Percentiles rank a stretch among this genome's conserved stretches.
Evolutionary conservation across 1,140 invertebrate genomes (phyloP).

Genomic region (Nephila pilipes): DNA sequence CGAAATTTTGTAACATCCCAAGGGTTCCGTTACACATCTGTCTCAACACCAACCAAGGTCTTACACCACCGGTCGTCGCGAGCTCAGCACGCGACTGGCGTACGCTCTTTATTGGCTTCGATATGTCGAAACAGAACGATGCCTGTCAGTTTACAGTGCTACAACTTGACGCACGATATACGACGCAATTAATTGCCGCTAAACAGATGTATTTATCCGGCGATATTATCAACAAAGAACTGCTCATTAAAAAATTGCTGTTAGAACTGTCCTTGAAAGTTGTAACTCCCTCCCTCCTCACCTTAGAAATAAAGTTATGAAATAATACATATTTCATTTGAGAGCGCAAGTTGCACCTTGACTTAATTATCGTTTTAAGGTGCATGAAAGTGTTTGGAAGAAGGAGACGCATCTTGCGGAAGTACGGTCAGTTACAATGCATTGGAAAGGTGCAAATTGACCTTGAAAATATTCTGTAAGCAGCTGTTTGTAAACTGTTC

Average conservation of each 20-base stretch:
- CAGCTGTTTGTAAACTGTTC: background rate
- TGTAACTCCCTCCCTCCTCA: background rate
- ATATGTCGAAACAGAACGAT: background rate
- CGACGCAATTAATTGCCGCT: slow-evolving; percentile 11
- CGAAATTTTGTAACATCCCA: slow-evolving; percentile 3
- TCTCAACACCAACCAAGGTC: slow-evolving; percentile 21
- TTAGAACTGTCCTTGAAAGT: background rate
- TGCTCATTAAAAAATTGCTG: slow-evolving; percentile 37
- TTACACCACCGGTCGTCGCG: background rate
- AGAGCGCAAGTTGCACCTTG: slow-evolving; percentile 19
- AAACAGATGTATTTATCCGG: slow-evolving; percentile 43
- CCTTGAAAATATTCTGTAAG: background rate
- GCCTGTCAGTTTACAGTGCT: background rate
- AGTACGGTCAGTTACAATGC: background rate
- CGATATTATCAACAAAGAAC: slow-evolving; percentile 16
- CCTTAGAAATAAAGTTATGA: background rate
- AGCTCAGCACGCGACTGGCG: slow-evolving; percentile 7
- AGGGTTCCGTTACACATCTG: slow-evolving; percentile 46
- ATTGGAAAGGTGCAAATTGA: background rate
- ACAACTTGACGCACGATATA: slow-evolving; percentile 7
- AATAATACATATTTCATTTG: background rate
- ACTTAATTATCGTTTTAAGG: background rate
- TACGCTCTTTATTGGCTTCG: slow-evolving; percentile 27
- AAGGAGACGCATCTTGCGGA: background rate
- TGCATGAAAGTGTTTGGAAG: background rate